Base-by-base conservation (phyloP, 92 coral and sea anemone genomes). In the Galaxea fascicularis region DNA sequence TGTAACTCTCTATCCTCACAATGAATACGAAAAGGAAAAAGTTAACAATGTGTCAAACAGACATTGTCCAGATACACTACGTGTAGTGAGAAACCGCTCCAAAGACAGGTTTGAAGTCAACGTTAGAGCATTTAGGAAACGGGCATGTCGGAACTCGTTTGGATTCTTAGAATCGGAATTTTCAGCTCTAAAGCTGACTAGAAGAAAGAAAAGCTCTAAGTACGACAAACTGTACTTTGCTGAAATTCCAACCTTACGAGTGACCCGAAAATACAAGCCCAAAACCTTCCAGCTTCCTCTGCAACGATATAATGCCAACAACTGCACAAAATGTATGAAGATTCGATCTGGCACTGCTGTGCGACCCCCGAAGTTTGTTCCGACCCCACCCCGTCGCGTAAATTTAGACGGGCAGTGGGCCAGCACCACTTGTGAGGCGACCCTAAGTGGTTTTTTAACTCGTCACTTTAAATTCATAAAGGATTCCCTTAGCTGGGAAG, bases 141-240 rank as follows among this genome's bases (percentile, higher is more conserved):
- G 95, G 13, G 79, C 90, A 25, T 94, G 98, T 73, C 80, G 98
- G 46, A 80, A 72, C n/a, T 69, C 88, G 56, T 94, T 92, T 82
- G 95, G 95, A 12, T 80, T 94, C 69, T 90, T 89, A 41, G 95
- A 92, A 26, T 87, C 89, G 45, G 98, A 94, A 72, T 91, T 94
- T 59, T 87, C 93, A 10, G 44, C 76, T 22, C 73, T 92, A 4
- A 94, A 90, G 79, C 76, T 92, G 44, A 92, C 76, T 22, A 79
- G 76, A 17, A 85, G 65, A 65, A 80, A 54, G 79, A 88, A 53
- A 58, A 60, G 91, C 44, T 66, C 82, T 22, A 57, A 75, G 15
- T 69, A 78, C 24, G 94, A 94, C 68, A 62, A 46, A 13, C 86
- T 94, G 77, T 94, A 79, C 58, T 94, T 94, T 65, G 95, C 75